A percentile compares a stretch with the other conserved stretches of the same genome.
These are phyloP conservation scores for Poecilia velifera DNA, from an alignment of 2,797 vertebrate species.

Conservation along the genomic window DNA sequence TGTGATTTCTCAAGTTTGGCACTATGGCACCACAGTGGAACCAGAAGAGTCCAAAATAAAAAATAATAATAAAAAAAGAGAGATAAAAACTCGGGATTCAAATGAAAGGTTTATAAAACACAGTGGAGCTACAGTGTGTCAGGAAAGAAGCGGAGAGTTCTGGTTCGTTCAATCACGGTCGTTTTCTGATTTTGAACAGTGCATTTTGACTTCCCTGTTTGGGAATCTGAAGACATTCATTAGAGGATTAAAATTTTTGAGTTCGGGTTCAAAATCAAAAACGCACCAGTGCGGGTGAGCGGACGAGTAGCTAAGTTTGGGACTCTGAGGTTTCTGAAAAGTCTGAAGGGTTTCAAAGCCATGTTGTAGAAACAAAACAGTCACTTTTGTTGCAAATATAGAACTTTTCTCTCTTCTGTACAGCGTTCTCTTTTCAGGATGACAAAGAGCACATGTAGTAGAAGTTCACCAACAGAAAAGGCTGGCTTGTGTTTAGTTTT, in stretches of 20 bases:
- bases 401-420: slow-evolving; percentile 87
- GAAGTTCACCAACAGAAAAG: slow-evolving; percentile 65
- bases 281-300: slow-evolving; percentile 69
- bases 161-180: slow-evolving; percentile 66
- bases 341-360: slow-evolving; percentile 88
- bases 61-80: background rate
- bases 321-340: slow-evolving; percentile 77
- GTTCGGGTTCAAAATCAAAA: slow-evolving; percentile 80
- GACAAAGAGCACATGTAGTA: slow-evolving; percentile 46
- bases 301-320: slow-evolving; percentile 63
- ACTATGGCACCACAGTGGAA: slow-evolving; percentile 78
- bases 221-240: slow-evolving; percentile 81
- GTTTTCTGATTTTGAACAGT: slow-evolving; percentile 79
- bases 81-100: slow-evolving; percentile 32
- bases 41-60: slow-evolving; percentile 54
- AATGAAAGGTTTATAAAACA: slow-evolving; percentile 56
- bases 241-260: slow-evolving; percentile 75
- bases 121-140: slow-evolving; percentile 75
- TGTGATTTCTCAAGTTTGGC: slow-evolving; percentile 68
- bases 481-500: slow-evolving; percentile 24
- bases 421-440: slow-evolving; percentile 71
- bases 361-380: slow-evolving; percentile 84
- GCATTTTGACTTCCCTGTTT: slow-evolving; percentile 74
- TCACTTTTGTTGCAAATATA: slow-evolving; percentile 95
- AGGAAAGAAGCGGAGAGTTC: slow-evolving; percentile 69